Percentiles rank a stretch among this genome's conserved stretches.
Evolutionary conservation across 2,797 vertebrate species (phyloP).

Genomic region (Eulemur rubriventer): DNA sequence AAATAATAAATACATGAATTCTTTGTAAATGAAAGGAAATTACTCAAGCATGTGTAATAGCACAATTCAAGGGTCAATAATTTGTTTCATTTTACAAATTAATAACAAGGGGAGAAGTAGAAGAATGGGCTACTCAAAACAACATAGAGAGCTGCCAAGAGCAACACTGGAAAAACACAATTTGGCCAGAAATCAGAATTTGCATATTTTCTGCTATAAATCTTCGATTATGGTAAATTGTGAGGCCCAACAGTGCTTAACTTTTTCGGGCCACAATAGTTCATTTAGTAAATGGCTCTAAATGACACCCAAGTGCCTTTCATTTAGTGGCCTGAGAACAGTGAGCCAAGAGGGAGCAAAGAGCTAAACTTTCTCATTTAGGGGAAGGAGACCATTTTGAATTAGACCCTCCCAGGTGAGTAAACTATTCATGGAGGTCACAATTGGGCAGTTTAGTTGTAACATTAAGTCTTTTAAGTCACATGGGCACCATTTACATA

Average conservation of each 20-base stretch:
- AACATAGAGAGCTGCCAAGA: conserved; percentile 28
- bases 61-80: conserved; percentile 57
- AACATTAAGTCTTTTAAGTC: neutral
- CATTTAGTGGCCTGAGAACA: neutral
- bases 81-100: conserved; percentile 68
- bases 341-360: neutral
- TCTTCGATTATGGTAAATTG: conserved; percentile 37
- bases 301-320: conserved; percentile 27
- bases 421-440: neutral
- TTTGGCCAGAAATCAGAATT: conserved; percentile 55
- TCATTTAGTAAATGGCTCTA: conserved; percentile 58
- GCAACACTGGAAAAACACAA: conserved; percentile 12
- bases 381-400: neutral
- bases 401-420: neutral
- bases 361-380: neutral
- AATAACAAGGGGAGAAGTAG: conserved; percentile 40
- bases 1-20: conserved; percentile 65
- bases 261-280: conserved; percentile 1
- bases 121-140: conserved; percentile 26
- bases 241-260: neutral
- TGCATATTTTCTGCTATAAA: conserved; percentile 42
- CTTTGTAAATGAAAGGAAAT: conserved; percentile 61
- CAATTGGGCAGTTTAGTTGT: neutral
- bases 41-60: conserved; percentile 50
- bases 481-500: neutral